phyloP scores from a whole-genome alignment of 2,797 vertebrate genomes.

The Ataeniobius toweri region DNA sequence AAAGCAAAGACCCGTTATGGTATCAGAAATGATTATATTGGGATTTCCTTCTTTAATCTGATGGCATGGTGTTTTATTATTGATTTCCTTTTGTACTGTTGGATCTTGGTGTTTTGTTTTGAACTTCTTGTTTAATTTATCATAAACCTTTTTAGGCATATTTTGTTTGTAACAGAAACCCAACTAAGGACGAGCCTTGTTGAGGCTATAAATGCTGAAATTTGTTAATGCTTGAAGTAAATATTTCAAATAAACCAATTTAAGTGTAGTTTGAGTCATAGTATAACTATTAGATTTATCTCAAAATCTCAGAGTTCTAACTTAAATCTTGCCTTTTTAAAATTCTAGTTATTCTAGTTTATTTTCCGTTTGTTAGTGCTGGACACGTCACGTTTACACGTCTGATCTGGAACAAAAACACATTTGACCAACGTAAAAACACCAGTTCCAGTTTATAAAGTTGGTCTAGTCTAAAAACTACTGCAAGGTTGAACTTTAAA shows the following conservation, averaged over 20 bases:
- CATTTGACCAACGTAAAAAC: neutral
- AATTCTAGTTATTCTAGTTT: too few species aligned
- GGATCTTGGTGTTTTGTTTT: too few species aligned
- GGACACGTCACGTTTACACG: neutral
- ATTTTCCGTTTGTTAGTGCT: too few species aligned
- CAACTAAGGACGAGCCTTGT: neutral
- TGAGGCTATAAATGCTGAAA: too few species aligned
- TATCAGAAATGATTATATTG: neutral
- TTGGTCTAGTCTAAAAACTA: too few species aligned
- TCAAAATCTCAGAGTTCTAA: neutral
- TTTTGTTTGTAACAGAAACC: neutral
- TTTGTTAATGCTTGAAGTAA: too few species aligned
- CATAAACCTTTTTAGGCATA: too few species aligned
- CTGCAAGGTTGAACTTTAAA: neutral
- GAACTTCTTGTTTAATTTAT: too few species aligned
- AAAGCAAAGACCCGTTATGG: neutral
- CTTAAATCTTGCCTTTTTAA: neutral
- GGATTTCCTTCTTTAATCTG: neutral
- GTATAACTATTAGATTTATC: neutral
- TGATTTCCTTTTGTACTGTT: too few species aligned
- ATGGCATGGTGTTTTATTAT: too few species aligned
- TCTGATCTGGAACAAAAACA: neutral
- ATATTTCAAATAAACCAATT: too few species aligned
- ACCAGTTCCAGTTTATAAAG: neutral
- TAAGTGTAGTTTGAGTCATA: too few species aligned